Percentiles rank a stretch among this genome's conserved stretches.
phyloP scores from a whole-genome alignment of 2,888 invertebrate genomes.

The Andrena camellia region DNA sequence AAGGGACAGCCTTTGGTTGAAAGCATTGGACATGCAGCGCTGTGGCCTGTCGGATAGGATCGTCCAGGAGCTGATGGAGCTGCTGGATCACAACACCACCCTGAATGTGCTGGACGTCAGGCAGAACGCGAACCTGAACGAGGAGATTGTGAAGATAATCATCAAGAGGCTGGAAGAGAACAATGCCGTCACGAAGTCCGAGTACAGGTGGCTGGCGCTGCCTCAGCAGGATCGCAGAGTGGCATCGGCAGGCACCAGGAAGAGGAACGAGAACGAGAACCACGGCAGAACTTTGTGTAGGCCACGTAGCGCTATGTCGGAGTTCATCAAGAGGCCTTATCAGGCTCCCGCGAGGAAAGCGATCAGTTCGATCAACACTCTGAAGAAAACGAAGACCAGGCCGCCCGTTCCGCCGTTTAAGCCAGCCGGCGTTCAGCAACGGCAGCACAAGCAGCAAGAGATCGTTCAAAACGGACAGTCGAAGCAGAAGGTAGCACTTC shows the following conservation, averaged over 20 bases:
- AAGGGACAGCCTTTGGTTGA: conserved; percentile 93
- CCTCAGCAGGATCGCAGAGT: conserved; percentile 71
- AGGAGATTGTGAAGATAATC: conserved; percentile 86
- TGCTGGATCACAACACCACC: conserved; percentile 88
- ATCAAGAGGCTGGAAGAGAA: conserved; percentile 72
- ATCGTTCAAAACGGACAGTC: conserved; percentile 17
- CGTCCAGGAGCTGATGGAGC: conserved; percentile 87
- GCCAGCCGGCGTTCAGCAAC: not conserved
- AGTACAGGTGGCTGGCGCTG: conserved; percentile 79
- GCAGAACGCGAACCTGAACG: conserved; percentile 87
- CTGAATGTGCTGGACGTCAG: conserved; percentile 90
- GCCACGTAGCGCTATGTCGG: conserved; percentile 68
- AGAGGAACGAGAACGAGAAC: conserved; percentile 43
- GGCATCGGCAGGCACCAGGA: conserved; percentile 67
- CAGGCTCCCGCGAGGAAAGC: conserved; percentile 59
- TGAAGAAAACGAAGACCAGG: conserved; percentile 61
- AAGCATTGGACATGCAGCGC: conserved; percentile 91
- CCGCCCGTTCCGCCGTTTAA: conserved; percentile 27
- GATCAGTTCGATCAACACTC: conserved; percentile 26
- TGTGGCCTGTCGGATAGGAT: conserved; percentile 90
- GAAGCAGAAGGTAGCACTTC: conserved; percentile 72
- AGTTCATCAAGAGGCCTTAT: conserved; percentile 66
- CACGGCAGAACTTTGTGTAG: conserved; percentile 43
- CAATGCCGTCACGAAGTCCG: conserved; percentile 64
- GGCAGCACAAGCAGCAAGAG: conserved; percentile 31